Conservation (phyloP, 53 echinoderm and acorn worm species). For the Pentamera pediparva region DNA sequence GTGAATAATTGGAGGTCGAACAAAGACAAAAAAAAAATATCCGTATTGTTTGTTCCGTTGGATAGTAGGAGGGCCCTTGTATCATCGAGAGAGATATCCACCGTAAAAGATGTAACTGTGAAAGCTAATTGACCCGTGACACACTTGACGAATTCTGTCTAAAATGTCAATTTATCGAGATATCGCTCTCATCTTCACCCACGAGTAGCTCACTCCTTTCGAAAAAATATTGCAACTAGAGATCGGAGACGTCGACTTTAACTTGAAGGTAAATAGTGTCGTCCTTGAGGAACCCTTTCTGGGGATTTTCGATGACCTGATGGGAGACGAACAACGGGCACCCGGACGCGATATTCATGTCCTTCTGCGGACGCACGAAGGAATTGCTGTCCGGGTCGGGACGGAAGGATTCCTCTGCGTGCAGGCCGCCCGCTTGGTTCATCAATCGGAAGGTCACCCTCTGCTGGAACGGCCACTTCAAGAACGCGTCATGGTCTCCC, state of each 20-base stretch:
- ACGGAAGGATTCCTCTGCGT: slow-evolving; percentile 69
- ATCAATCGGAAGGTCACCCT: slow-evolving; percentile 37
- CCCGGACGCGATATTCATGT: slow-evolving; percentile 80
- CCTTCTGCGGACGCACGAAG: slow-evolving; percentile 58
- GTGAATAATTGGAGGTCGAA: no score
- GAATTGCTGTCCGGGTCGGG: slow-evolving; percentile 76
- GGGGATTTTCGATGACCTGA: slow-evolving; percentile 36
- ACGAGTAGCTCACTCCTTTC: no score
- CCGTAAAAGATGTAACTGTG: no score
- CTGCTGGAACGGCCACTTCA: slow-evolving; percentile 50
- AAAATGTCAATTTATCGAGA: no score
- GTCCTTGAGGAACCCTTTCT: slow-evolving; percentile 32
- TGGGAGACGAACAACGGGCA: slow-evolving; percentile 61
- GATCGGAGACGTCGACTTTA: slow-evolving; percentile 19
- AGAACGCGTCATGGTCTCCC: slow-evolving; percentile 27
- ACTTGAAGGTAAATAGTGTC: slow-evolving; percentile 42
- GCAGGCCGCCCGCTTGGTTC: slow-evolving; percentile 30
- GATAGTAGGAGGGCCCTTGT: no score
- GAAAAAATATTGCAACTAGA: not conserved
- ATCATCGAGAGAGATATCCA: no score
- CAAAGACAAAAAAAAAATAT: no score
- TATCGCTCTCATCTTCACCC: no score
- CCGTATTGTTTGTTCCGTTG: no score
- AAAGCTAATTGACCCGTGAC: no score
- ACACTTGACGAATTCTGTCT: no score